Evolutionary conservation across 2,113 vertebrate genomes (phyloP), one percentile per base, ranked within the genome.

Genomic region (Mesembrinibis cayennensis): DNA sequence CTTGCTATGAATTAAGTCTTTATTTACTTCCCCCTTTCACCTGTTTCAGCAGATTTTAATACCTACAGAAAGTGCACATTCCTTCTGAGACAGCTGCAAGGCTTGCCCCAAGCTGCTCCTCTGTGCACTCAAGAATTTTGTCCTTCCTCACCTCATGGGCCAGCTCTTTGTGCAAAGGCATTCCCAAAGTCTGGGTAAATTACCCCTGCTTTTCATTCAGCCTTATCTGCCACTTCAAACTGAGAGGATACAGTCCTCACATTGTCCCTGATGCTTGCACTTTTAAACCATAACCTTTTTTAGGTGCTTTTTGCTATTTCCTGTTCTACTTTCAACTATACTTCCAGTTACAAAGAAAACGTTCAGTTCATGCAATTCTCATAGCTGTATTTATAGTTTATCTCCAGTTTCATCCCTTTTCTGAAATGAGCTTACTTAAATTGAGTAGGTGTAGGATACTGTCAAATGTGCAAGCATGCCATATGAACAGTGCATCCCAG

Each of bases 11-110:
- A 91, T 86, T 71, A 77, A 90, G 40, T 77, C 87, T 97, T 85
- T 85, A 88, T 93, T 97, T 96, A 92, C 94, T 96, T 93, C 63
- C 53, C 49, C 89, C 74, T 87, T 89, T 91, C 91, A 97, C 91
- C 94, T 96, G 80, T 92, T 96, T 78, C 89, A 95, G 85, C 77
- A 86, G 79, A 93, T 94, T 95, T 94, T 97, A 87, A 91, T 93
- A 84, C 94, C 91, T 87, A 74, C 40, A 50, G 82, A 95, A 96
- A 93, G 88, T 66, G 63, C 42, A 17, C 88, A 71, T 90, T 96
- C 82, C 84, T 87, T 93, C 82, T 12, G 52, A 93, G 81, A 34
- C 63, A 97, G 91, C 92, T 93, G 92, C 77, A 91, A 84, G 90
- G 62, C 87, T 97, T 95, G 87, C 97, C 72, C 83, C 55, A 29